These are phyloP conservation scores for Reticulitermes lucifugus DNA, from an alignment of 2,888 invertebrate genomes.

Conservation along the genomic window DNA sequence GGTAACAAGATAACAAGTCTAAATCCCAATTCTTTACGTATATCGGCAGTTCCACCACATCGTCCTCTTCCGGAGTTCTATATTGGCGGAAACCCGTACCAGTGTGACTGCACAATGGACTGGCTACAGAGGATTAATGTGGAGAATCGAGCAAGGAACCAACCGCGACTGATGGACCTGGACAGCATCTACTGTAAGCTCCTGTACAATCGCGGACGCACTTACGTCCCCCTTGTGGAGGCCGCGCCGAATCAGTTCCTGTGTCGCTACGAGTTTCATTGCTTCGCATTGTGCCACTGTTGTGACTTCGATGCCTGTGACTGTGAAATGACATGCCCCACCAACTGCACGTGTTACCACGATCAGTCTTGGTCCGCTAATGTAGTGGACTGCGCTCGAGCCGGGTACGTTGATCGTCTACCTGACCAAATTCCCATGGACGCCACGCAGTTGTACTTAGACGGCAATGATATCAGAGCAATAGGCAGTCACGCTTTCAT, in stretches of 20 bases:
- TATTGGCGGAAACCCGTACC: slow-evolving; percentile 86
- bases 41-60: slow-evolving; percentile 79
- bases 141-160: slow-evolving; percentile 79
- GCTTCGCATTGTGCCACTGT: slow-evolving; percentile 88
- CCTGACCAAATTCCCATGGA: slow-evolving; percentile 91
- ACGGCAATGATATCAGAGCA: slow-evolving; percentile 82
- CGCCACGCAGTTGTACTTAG: slow-evolving; percentile 87
- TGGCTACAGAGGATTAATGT: slow-evolving; percentile 86
- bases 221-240: slow-evolving; percentile 80
- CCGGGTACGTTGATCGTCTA: slow-evolving; percentile 75
- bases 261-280: slow-evolving; percentile 86
- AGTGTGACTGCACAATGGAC: slow-evolving; percentile 92
- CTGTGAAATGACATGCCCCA: slow-evolving; percentile 92
- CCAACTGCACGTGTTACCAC: slow-evolving; percentile 89
- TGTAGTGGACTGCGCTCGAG: slow-evolving; percentile 83
- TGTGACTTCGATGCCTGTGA: slow-evolving; percentile 94
- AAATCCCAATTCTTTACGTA: slow-evolving; percentile 80
- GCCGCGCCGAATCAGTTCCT: slow-evolving; percentile 86
- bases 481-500: slow-evolving; percentile 88
- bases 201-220: slow-evolving; percentile 79
- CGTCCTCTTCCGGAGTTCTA: slow-evolving; percentile 83
- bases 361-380: slow-evolving; percentile 89
- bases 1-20: slow-evolving; percentile 83
- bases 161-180: slow-evolving; percentile 85
- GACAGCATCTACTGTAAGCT: slow-evolving; percentile 86